These are phyloP conservation scores for Orthonevra nobilis DNA, from an alignment of 2,888 invertebrate species.

Conservation along the genomic window DNA sequence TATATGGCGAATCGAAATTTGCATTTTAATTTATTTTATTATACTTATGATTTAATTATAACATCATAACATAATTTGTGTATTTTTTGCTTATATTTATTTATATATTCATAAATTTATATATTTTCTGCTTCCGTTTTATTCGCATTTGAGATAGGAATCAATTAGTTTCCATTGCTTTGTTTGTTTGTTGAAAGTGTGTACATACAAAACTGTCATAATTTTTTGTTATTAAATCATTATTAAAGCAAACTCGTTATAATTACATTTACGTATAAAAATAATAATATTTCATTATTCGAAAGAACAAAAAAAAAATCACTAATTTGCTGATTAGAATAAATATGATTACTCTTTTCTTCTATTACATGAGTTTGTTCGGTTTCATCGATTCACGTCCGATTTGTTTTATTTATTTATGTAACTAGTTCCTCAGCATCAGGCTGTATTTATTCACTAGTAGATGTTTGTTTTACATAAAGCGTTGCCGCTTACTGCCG, in stretches of 20 bases:
- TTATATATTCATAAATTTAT: neutral
- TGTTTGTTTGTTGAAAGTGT: neutral
- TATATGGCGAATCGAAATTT: constrained; percentile 54
- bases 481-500: constrained; percentile 85
- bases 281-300: too few species aligned
- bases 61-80: constrained; percentile 31
- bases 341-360: constrained; percentile 19
- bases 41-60: constrained; percentile 10
- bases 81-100: constrained; percentile 14
- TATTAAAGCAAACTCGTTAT: constrained; percentile 32
- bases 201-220: neutral
- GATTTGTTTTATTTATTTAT: constrained; percentile 1
- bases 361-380: constrained; percentile 9
- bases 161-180: constrained; percentile 21
- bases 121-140: constrained; percentile 3
- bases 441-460: constrained; percentile 4
- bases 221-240: neutral
- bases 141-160: constrained; percentile 56
- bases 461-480: constrained; percentile 82
- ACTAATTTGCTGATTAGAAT: constrained; percentile 58
- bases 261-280: too few species aligned
- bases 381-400: constrained; percentile 23
- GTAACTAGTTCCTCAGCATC: constrained; percentile 1
- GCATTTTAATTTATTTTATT: neutral
- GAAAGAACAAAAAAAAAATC: too few species aligned